Conservation (phyloP, 2,113 vertebrate genomes). For the Dendrocopos noguchii region DNA sequence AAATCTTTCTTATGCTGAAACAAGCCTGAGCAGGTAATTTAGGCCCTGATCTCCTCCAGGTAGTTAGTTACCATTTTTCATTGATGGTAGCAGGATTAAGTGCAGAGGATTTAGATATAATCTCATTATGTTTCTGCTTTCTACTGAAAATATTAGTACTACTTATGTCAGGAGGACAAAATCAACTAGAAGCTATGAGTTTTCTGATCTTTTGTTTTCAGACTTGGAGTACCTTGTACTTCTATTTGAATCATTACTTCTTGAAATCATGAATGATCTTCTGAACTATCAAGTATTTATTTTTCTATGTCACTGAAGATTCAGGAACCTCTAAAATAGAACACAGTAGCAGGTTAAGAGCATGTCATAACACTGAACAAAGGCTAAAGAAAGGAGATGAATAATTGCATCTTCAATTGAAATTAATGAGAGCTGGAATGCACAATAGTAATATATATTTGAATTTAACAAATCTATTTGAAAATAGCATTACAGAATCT, state of each 20-base stretch:
- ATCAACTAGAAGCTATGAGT: neutral
- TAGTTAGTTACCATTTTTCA: neutral
- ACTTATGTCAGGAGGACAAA: neutral
- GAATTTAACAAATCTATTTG: neutral
- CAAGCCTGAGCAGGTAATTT: rapidly evolving
- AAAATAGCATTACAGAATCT: neutral
- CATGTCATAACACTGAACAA: neutral
- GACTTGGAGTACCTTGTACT: neutral
- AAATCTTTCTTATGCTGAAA: neutral
- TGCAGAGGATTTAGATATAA: neutral
- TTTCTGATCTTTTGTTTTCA: neutral
- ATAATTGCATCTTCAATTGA: neutral
- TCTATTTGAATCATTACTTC: neutral
- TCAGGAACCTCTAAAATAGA: neutral
- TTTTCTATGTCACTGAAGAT: neutral
- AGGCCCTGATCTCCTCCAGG: rapidly evolving
- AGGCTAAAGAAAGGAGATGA: neutral
- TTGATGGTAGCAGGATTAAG: neutral
- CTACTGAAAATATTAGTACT: neutral
- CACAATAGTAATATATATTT: neutral
- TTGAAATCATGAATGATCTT: neutral
- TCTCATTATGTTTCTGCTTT: neutral
- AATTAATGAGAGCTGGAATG: neutral
- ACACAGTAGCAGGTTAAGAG: neutral
- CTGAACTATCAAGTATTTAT: neutral